Base-by-base conservation (phyloP, 2,113 vertebrate genomes). In the Bufo bufo region DNA sequence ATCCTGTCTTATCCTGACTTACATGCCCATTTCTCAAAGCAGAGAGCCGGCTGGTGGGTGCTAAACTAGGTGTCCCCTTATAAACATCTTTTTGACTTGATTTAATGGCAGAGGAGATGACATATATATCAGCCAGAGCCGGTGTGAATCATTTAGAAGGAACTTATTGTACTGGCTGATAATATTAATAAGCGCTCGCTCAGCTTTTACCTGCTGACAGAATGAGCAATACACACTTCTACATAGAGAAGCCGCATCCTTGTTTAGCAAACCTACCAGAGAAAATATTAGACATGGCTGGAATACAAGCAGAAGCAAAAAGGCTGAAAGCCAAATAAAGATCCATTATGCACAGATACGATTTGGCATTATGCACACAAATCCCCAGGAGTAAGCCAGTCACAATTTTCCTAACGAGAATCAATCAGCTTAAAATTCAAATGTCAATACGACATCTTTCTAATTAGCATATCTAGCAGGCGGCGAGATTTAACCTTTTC, bases 361-460 rank as follows among this genome's bases (percentile, higher is more conserved):
- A 87, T 71, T 90, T 83, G 86, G 65, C 66, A 90, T 85, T 63
- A 88, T 89, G 90, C 65, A 79, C 87, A 88, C 81, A 87, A 87
- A 86, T 85, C 72, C 86, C 85, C 52, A 84, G 52, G 71, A 90
- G 87, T 84, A 58, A 91, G 86, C 47, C 77, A 78, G 20, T 89
- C 72, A 82, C 85, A 66, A 65, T 85, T 90, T 90, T 82, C 85
- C 74, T 87, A 88, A 90, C 89, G 89, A 85, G 43, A 71, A 83
- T 84, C 79, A 87, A 43, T 89, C 66, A 81, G 20, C 86, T 86
- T 89, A 84, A 86, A 23, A 88, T 90, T 85, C 69, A 52, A 85
- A 72, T 85, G 82, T 85, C 74, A 91, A 88, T 88, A 89, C 87
- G 45, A 77, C 54, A 88, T 49, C 84, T 79, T 89, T 87, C 54